Evolutionary conservation across 1,140 invertebrate species (phyloP).

Genomic region (Bombyx mori): ASM3026992v2 NC_085121.1:5001501-5002000

Average conservation of each 20-base stretch:
- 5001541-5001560: too few relatives aligned
- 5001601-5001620: too few relatives aligned
- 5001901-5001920: slow-evolving; percentile 12
- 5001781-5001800: slow-evolving; percentile 43
- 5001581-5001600: too few relatives aligned
- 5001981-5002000: too few relatives aligned
- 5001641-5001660: neutral
- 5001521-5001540: too few relatives aligned
- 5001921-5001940: slow-evolving; percentile 40
- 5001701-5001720: slow-evolving; percentile 55
- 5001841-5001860: slow-evolving; percentile 23
- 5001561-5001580: too few relatives aligned
- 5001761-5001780: slow-evolving; percentile 52
- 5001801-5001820: slow-evolving; percentile 45
- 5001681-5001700: slow-evolving; percentile 51
- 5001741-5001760: slow-evolving; percentile 64
- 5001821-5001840: slow-evolving; percentile 39
- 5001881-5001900: slow-evolving; percentile 41
- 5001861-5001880: slow-evolving; percentile 50
- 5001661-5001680: slow-evolving; percentile 30
- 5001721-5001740: slow-evolving; percentile 34
- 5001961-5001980: neutral
- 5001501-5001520: too few relatives aligned
- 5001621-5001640: too few relatives aligned
- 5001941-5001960: neutral